A percentile compares a stretch with the other conserved stretches of the same genome.
phyloP scores from a whole-genome alignment of 2,797 vertebrate genomes.

The Champsocephalus esox region DNA sequence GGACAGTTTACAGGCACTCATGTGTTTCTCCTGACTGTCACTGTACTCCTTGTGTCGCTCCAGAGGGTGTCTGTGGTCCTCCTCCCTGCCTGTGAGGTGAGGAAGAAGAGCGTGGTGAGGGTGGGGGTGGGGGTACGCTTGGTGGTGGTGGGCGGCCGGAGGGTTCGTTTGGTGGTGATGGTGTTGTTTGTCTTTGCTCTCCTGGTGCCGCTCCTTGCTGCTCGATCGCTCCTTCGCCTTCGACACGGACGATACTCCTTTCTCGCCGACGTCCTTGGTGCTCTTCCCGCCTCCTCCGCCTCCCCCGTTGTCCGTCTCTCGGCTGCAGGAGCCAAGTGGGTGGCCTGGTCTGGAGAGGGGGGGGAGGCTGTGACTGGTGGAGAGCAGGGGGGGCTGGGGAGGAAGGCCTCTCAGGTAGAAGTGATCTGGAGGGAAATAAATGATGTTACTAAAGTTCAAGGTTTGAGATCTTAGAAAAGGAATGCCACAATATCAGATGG shows the following conservation, averaged over 20 bases:
- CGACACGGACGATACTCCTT: slow-evolving; percentile 77
- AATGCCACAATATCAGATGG: no score
- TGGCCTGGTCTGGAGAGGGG: slow-evolving; percentile 88
- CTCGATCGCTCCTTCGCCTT: slow-evolving; percentile 89
- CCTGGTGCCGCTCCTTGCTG: slow-evolving; percentile 83
- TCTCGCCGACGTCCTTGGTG: slow-evolving; percentile 79
- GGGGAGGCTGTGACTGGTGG: slow-evolving; percentile 91
- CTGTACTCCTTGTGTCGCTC: slow-evolving; percentile 89
- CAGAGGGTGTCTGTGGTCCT: slow-evolving; percentile 79
- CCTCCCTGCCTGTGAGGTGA: slow-evolving; percentile 81
- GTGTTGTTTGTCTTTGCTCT: slow-evolving; percentile 85
- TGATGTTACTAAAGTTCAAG: background rate
- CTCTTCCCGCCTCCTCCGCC: slow-evolving; percentile 82
- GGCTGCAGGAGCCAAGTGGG: slow-evolving; percentile 89
- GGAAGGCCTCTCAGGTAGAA: slow-evolving; percentile 97
- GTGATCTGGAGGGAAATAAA: slow-evolving; percentile 85
- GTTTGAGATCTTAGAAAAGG: background rate
- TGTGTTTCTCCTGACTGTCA: slow-evolving; percentile 86
- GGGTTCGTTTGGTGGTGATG: slow-evolving; percentile 68
- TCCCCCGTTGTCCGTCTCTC: slow-evolving; percentile 87
- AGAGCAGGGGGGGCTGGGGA: slow-evolving; percentile 91
- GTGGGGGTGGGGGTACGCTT: slow-evolving; percentile 75
- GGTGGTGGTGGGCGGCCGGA: slow-evolving; percentile 72
- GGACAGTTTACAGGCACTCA: slow-evolving; percentile 90
- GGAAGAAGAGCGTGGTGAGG: slow-evolving; percentile 74